Conservation (phyloP, 2,888 invertebrate species). For the Polydrusus pterygomalis region DNA sequence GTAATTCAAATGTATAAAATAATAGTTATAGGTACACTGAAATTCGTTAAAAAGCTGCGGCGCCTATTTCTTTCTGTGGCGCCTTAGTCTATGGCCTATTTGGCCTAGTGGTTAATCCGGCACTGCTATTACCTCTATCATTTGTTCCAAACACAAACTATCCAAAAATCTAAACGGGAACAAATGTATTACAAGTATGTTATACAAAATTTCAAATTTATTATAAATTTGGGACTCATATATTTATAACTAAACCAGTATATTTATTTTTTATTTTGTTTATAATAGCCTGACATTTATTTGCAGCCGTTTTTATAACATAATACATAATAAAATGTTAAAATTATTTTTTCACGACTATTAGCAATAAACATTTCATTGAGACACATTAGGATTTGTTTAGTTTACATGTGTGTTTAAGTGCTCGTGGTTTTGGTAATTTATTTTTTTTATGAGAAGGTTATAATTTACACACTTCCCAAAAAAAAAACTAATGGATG, state of each 20-base stretch:
- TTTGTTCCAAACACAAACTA: too few species aligned
- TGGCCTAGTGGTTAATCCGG: too few species aligned
- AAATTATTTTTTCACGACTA: conserved; percentile 42
- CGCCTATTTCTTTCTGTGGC: too few species aligned
- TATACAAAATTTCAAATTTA: background rate
- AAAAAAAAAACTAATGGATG: background rate
- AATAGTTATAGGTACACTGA: too few species aligned
- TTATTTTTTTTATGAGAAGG: conserved; percentile 32
- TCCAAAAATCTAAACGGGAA: too few species aligned
- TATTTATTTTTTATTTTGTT: conserved; percentile 40
- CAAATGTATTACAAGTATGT: too few species aligned
- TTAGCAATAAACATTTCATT: conserved; percentile 46
- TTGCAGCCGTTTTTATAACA: conserved; percentile 37
- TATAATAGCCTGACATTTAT: conserved; percentile 42
- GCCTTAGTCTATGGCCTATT: too few species aligned
- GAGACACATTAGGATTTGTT: conserved; percentile 30
- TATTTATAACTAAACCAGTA: conserved; percentile 26
- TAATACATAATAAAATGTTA: conserved; percentile 42
- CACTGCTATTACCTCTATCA: too few species aligned
- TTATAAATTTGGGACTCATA: background rate
- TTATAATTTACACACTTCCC: background rate
- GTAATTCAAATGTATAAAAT: too few species aligned
- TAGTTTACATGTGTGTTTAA: conserved; percentile 32
- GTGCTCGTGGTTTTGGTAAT: conserved; percentile 32
- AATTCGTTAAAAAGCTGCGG: too few species aligned